A percentile compares a stretch with the other conserved stretches of the same genome.
Conservation (phyloP, 2,888 invertebrate genomes). For the Dryomyza anilis region DNA sequence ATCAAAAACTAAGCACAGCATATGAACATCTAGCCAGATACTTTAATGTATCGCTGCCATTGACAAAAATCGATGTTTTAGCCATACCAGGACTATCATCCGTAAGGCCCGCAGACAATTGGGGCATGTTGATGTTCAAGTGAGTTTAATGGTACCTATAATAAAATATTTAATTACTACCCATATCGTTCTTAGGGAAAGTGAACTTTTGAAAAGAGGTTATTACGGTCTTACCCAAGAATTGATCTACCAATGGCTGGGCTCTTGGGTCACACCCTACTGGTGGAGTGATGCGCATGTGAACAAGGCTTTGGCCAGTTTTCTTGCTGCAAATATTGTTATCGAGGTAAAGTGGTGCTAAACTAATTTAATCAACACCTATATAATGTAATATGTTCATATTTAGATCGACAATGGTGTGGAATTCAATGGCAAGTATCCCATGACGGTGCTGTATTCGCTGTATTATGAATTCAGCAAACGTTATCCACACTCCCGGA, state of each 20-base stretch:
- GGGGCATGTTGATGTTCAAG: constrained; percentile 82
- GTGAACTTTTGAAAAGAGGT: constrained; percentile 70
- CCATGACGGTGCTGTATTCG: constrained; percentile 78
- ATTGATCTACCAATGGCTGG: constrained; percentile 80
- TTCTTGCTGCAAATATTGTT: constrained; percentile 74
- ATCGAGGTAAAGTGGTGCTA: constrained; percentile 71
- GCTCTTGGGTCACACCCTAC: constrained; percentile 74
- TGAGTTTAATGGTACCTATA: constrained; percentile 55
- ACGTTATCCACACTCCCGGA: constrained; percentile 77
- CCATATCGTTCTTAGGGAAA: constrained; percentile 66
- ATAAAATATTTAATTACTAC: background rate
- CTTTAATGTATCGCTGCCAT: constrained; percentile 70
- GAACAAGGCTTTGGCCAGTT: constrained; percentile 78
- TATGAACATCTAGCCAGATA: constrained; percentile 68
- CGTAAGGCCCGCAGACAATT: constrained; percentile 76
- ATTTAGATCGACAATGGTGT: constrained; percentile 70
- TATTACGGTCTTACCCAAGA: constrained; percentile 75
- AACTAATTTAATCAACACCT: too few relatives aligned
- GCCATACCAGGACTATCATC: constrained; percentile 75
- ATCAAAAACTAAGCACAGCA: constrained; percentile 66
- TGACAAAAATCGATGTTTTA: constrained; percentile 73
- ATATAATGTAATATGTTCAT: background rate
- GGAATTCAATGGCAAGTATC: constrained; percentile 80
- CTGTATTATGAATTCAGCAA: constrained; percentile 82
- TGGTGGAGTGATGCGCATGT: constrained; percentile 80